These are phyloP conservation scores for Pseudolaguvia tuberculata DNA, from an alignment of 2,113 vertebrate species.

Conservation along the genomic window DNA sequence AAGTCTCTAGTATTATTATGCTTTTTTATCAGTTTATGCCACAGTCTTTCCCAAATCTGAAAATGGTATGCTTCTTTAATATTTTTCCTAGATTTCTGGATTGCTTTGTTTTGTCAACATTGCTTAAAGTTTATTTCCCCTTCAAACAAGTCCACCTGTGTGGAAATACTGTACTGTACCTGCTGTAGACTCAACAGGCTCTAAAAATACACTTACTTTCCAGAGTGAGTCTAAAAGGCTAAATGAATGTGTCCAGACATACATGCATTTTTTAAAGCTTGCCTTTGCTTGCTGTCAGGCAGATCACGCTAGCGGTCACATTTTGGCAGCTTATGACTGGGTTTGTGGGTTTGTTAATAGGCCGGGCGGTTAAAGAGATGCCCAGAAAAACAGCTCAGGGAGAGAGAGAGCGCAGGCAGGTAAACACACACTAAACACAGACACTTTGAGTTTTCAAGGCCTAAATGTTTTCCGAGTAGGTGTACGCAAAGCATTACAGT, in stretches of 20 bases:
- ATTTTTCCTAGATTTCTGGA: neutral
- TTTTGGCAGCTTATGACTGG: slow-evolving; percentile 37
- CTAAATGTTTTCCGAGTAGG: slow-evolving; percentile 45
- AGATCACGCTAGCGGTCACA: slow-evolving; percentile 33
- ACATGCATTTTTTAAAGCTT: slow-evolving; percentile 36
- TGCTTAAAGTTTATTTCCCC: slow-evolving; percentile 14
- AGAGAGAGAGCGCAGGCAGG: slow-evolving; percentile 48
- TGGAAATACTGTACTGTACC: slow-evolving; percentile 35
- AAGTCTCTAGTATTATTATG: neutral
- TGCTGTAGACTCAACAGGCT: slow-evolving; percentile 46
- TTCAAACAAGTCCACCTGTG: slow-evolving; percentile 35
- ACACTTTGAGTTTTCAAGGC: slow-evolving; percentile 43
- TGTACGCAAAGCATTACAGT: slow-evolving; percentile 58
- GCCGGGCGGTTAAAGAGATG: slow-evolving; percentile 48
- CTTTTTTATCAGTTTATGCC: neutral
- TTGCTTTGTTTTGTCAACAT: slow-evolving; percentile 15
- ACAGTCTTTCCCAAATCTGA: slow-evolving; percentile 47
- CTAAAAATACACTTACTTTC: slow-evolving; percentile 47
- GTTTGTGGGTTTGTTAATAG: slow-evolving; percentile 43
- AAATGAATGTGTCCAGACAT: slow-evolving; percentile 31
- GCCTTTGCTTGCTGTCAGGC: slow-evolving; percentile 41
- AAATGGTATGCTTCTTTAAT: slow-evolving; percentile 35
- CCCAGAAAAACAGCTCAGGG: slow-evolving; percentile 61
- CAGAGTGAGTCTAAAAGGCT: slow-evolving; percentile 21
- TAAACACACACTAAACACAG: slow-evolving; percentile 46